Evolutionary conservation across 2,797 vertebrate species (phyloP).

Genomic region (Intellagama lesueurii): DNA sequence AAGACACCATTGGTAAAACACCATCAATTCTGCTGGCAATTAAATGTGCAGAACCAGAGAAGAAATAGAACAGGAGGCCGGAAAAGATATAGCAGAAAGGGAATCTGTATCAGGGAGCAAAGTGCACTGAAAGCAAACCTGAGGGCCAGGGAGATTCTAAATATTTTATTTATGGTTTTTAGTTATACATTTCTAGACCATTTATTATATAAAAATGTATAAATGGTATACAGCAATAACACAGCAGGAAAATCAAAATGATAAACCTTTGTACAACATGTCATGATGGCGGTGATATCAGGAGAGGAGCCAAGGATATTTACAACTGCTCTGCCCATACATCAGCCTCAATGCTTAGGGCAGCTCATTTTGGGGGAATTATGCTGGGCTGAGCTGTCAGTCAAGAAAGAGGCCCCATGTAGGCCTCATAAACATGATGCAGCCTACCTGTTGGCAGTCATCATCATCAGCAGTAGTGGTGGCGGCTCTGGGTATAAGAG

Average conservation of each 20-base stretch:
- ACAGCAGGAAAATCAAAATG: not conserved
- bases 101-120: not conserved
- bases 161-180: not conserved
- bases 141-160: not conserved
- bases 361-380: too few species aligned
- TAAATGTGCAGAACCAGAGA: conserved; percentile 14
- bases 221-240: not conserved
- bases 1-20: conserved; percentile 19
- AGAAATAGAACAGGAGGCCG: not conserved
- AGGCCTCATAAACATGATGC: too few species aligned
- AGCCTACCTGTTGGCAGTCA: too few species aligned
- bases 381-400: too few species aligned
- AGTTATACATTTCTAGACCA: not conserved
- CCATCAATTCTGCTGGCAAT: conserved; percentile 17
- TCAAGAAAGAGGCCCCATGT: too few species aligned
- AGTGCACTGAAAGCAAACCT: not conserved
- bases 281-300: not conserved
- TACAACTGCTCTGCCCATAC: too few species aligned
- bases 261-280: not conserved
- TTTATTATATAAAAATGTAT: too few species aligned
- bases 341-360: too few species aligned
- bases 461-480: too few species aligned
- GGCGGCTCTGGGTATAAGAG: too few species aligned
- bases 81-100: not conserved
- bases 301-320: not conserved